Evolutionary conservation across 2,797 vertebrate genomes (phyloP).

Genomic region (Propithecus perrieri): DNA sequence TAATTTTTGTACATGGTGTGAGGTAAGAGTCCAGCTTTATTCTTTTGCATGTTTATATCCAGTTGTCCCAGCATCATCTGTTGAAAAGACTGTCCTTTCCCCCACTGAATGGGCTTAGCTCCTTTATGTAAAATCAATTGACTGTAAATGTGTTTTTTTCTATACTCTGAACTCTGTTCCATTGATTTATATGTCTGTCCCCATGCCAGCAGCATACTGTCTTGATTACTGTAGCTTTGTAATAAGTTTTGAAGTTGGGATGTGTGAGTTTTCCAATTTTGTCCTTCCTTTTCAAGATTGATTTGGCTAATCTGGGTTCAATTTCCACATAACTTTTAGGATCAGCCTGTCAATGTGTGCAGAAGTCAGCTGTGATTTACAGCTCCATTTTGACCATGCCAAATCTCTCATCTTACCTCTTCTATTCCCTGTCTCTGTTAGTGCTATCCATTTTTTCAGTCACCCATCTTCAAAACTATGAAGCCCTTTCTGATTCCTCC

Average conservation of each 20-base stretch:
- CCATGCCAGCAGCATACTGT: neutral
- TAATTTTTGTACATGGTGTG: slow-evolving; percentile 20
- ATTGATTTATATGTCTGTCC: neutral
- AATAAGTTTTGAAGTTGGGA: slow-evolving; percentile 39
- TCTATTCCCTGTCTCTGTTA: slow-evolving; percentile 7
- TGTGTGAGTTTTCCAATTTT: slow-evolving; percentile 24
- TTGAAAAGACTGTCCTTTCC: slow-evolving; percentile 24
- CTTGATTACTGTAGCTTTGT: slow-evolving; percentile 6
- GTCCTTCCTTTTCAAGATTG: slow-evolving; percentile 51
- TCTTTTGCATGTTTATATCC: neutral
- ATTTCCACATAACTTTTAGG: slow-evolving; percentile 44
- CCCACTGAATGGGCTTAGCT: neutral
- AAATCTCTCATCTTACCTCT: slow-evolving; percentile 11
- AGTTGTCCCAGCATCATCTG: neutral
- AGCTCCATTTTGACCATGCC: neutral
- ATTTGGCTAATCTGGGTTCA: neutral
- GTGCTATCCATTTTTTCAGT: slow-evolving; percentile 9
- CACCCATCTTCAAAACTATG: neutral
- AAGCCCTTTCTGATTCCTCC: slow-evolving; percentile 1
- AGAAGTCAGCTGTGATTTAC: slow-evolving; percentile 18
- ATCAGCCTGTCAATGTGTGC: neutral
- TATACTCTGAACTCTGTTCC: slow-evolving; percentile 6
- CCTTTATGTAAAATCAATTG: neutral
- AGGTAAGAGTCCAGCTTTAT: neutral
- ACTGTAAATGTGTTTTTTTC: slow-evolving; percentile 16